Evolutionary conservation across 2,797 vertebrate species (phyloP).

Genomic region (Platalea minor): DNA sequence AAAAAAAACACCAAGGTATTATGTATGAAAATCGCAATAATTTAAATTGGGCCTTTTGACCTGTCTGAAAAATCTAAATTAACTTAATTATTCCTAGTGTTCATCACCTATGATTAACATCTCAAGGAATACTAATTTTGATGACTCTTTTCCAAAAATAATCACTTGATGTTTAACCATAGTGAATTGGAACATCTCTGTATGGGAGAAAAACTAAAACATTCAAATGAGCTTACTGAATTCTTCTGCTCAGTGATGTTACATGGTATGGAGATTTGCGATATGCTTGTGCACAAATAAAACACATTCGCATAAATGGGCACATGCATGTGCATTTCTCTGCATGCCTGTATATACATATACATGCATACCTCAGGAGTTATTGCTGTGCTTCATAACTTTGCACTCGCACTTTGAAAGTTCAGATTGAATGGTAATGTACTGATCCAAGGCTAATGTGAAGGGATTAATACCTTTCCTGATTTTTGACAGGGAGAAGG

Average conservation of each 20-base stretch:
- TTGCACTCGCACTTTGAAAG: background rate
- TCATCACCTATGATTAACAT: background rate
- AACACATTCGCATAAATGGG: background rate
- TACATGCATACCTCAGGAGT: background rate
- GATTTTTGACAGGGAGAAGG: background rate
- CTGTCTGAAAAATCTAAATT: background rate
- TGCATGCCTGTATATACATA: background rate
- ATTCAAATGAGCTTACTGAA: background rate
- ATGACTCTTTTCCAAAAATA: background rate
- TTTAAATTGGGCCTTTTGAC: background rate
- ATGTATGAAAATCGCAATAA: background rate
- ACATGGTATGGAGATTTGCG: background rate
- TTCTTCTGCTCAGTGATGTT: background rate
- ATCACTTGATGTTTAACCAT: background rate
- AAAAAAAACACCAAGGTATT: background rate
- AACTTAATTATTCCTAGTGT: background rate
- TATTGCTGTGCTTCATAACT: background rate
- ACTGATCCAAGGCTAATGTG: background rate
- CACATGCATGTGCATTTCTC: background rate
- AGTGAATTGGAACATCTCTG: background rate
- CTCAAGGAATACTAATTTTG: background rate
- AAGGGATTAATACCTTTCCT: background rate
- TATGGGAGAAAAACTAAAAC: background rate
- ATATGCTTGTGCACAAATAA: background rate
- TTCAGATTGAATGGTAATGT: background rate